Evolutionary conservation across 2,797 vertebrate species (phyloP), one percentile per base, ranked within the genome.

Genomic region (Intellagama lesueurii): DNA sequence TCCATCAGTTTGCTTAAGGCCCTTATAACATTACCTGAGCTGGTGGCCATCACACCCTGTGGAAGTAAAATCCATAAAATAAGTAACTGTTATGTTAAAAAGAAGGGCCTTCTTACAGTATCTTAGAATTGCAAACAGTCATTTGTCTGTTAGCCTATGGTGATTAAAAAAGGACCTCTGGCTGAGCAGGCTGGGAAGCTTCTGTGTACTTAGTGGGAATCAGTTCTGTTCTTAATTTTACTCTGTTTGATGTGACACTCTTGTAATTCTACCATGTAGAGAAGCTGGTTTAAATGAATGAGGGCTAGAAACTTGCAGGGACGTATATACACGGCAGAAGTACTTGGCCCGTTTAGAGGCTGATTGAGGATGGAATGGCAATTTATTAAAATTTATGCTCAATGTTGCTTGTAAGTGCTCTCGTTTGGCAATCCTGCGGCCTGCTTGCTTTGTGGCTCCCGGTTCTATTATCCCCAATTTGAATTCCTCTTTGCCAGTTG

Each of bases 401-500:
- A 2, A 9, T 4, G 52, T 56, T 4, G 76, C 26, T 81, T 64
- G 28, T 66, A 47, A 73, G 24, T n/a, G 73, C 22, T 47, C 24
- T 30, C 17, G 64, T 9, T 60, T 35, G 30, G 83, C n/a, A 60
- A n/a, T 35, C 40, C 1, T 11, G 44, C n/a, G 44, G 40, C 16
- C 44, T 30, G 1, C 70, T 32, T 68, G n/a, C 47, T 72, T 81
- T 3, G 56, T 35, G 28, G 66, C 47, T 77, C 66, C 81, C 47
- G 47, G 79, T 26, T 8, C 64, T 47, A 77, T 83, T 49, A 88
- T 35, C 52, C 81, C 90, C 76, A 14, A 19, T 82, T 30, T 49
- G 28, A 76, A 86, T 66, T 5, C 73, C 68, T 72, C 78, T 88
- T 88, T 85, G 47, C 77, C 40, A 32, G 69, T 81, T 88, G 69